Evolutionary conservation across 1,140 invertebrate species (phyloP), one percentile per base, ranked within the genome.

Genomic region (Charaxes varanes): DNA sequence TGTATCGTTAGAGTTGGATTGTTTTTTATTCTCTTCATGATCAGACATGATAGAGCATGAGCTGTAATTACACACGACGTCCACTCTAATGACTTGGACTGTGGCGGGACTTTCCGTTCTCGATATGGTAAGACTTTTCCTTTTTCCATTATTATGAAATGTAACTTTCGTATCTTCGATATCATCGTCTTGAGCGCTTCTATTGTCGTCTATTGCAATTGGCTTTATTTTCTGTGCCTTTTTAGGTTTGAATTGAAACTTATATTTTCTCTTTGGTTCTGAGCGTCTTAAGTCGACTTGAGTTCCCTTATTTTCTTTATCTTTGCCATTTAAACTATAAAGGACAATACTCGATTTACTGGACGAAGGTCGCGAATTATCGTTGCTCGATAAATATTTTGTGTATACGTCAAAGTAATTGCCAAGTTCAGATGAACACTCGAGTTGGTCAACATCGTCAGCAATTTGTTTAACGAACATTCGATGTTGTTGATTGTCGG

Each of bases 81-180:
- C 81, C 0, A 85, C 77, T 58, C 83, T 65, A 17, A 85, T 85
- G 2, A 85, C 63, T 61, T 85, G 81, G 3, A 83, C 60, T 1
- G 79, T 85, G 28, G 82, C 81, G 1, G 83, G 83, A 40, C 77
- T 84, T 22, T 73, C 78, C 6, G 63, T 51, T 19, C 74, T 69
- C 2, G 83, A 83, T 44, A 84, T 71, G 2, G 81, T 85, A 0
- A 85, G 53, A 47, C 78, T 80, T 57, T 84, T 84, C 33, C 78
- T 59, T 47, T 74, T 74, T n/a, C 76, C 78, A 27, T 53, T 51
- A 22, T 79, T 85, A 24, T 76, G 59, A 53, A 50, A 80, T 30
- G 56, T 26, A 21, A 82, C 57, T 56, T 72, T 73, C 21, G 67
- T 51, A 36, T 70, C 60, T 19, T 59, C 44, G 8, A 32, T 42